Conservation (phyloP, 2,797 vertebrate genomes). For the Intellagama lesueurii region DNA sequence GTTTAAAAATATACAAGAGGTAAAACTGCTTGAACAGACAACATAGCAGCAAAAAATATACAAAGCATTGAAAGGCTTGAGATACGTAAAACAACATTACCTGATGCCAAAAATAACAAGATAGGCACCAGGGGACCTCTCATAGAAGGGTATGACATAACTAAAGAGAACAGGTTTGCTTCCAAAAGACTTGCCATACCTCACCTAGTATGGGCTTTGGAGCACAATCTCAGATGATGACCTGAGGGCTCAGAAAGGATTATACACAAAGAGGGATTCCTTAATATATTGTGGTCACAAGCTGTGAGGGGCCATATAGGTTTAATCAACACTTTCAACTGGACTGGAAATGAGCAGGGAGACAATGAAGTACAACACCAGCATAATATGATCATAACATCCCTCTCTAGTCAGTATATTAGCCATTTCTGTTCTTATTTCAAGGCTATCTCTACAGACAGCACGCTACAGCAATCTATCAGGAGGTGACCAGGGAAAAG, state of each 20-base stretch:
- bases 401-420: not conserved
- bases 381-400: not conserved
- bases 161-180: not conserved
- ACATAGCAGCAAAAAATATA: not conserved
- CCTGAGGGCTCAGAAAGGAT: not conserved
- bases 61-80: not conserved
- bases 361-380: not conserved
- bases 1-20: not conserved
- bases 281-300: not conserved
- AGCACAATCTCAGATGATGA: not conserved
- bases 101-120: not conserved
- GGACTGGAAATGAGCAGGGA: not conserved
- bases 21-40: slow-evolving; percentile 3
- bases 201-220: not conserved
- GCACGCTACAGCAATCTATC: not conserved
- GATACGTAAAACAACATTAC: not conserved
- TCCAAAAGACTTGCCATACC: not conserved
- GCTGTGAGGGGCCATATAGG: not conserved
- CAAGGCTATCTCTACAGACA: not conserved
- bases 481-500: not conserved
- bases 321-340: not conserved
- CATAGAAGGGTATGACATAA: not conserved
- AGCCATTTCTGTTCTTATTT: not conserved
- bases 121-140: not conserved
- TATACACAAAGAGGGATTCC: not conserved